Base-by-base conservation (phyloP, 2,797 vertebrate species). In the Rousettus madagascariensis region DNA sequence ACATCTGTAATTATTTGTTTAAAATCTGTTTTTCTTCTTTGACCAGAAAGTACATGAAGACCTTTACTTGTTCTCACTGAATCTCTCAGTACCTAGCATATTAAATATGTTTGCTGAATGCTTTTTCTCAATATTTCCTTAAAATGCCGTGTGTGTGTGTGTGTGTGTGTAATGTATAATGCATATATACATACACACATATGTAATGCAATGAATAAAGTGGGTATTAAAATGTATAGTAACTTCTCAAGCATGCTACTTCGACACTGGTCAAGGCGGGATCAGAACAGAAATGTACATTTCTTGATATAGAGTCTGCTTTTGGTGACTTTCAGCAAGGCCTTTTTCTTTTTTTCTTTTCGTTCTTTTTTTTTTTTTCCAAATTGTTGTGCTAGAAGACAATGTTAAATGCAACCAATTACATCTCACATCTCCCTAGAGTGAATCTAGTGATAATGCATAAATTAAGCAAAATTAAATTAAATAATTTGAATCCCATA, bases 401-500 rank as follows among this genome's bases (percentile, higher is more conserved):
- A 90, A 79, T 59, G 49, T 84, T 33, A 93, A 95, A 82, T 75
- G 46, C 61, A 84, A 77, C 61, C 92, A 95, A 96, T 91, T 93
- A 84, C 28, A 55, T 33, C 66, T 78, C 36, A 46, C 41, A 72
- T 77, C 26, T 96, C 78, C 78, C 93, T 78, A 20, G 51, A 91
- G 80, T 88, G 28, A 95, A 90, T 24, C 33, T 74, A 92, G 41
- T 63, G 66, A 94, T 72, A 88, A 15, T 19, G 30, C n/a, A 91
- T 91, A 89, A 86, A 95, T 96, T 94, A 96, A 95, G 57, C 22
- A 86, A 96, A 94, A 97, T 94, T 95, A 93, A 92, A 96, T 96
- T 77, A 96, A 95, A 96, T 91, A 91, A 95, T 93, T 77, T 94
- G 71, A 95, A 89, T 93, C 28, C 41, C 77, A 87, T 74, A 63